Conservation (phyloP, 2,888 invertebrate species). For the Lathronympha strigana region DNA sequence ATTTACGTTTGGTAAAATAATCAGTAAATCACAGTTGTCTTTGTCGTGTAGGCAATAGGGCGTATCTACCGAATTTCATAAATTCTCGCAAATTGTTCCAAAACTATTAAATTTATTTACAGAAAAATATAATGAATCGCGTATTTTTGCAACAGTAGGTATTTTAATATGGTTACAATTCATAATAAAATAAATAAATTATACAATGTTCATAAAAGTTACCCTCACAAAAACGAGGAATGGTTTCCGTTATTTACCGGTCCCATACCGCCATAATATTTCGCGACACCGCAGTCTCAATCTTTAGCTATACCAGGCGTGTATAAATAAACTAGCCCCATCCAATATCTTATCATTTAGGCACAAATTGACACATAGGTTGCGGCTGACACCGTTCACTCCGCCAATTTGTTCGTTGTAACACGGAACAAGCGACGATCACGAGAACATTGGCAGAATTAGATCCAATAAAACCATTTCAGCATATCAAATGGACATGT, state of each 20-base stretch:
- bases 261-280: constrained; percentile 9
- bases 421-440: constrained; percentile 27
- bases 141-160: too few relatives aligned
- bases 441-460: constrained; percentile 40
- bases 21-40: too few relatives aligned
- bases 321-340: constrained; percentile 36
- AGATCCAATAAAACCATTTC: constrained; percentile 35
- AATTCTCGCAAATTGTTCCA: too few relatives aligned
- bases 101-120: too few relatives aligned
- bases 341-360: constrained; percentile 40
- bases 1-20: too few relatives aligned
- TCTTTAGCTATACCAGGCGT: constrained; percentile 13
- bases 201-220: background rate
- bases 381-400: constrained; percentile 29
- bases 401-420: constrained; percentile 32
- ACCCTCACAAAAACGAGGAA: constrained; percentile 7
- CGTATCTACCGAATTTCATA: too few relatives aligned
- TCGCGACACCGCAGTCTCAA: constrained; percentile 14
- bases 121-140: too few relatives aligned
- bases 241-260: constrained; percentile 1
- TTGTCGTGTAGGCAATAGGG: too few relatives aligned
- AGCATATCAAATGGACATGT: constrained; percentile 28
- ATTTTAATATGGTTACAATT: background rate
- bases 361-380: constrained; percentile 38
- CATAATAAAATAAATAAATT: background rate